These are phyloP conservation scores for Liasis olivaceus DNA, from an alignment of 2,797 vertebrate species.

Conservation along the genomic window DNA sequence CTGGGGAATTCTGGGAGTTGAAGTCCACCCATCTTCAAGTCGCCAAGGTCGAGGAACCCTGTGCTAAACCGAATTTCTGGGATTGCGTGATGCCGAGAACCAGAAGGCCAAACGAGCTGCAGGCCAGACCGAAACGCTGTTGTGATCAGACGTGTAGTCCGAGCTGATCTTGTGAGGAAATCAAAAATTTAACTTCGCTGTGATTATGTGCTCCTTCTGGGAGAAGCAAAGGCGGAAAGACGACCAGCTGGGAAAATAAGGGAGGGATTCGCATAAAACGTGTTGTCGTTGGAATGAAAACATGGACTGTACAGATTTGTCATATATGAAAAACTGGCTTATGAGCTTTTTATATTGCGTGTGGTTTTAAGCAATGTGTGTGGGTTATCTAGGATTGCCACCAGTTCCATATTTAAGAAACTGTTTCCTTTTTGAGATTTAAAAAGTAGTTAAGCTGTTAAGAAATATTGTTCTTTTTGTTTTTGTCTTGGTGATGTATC, in stretches of 20 bases:
- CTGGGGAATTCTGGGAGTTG: no score
- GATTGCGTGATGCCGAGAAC: not conserved
- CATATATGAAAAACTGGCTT: not conserved
- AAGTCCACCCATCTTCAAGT: no score
- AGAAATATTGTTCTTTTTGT: not conserved
- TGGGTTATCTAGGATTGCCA: not conserved
- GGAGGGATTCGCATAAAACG: not conserved
- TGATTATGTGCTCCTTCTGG: not conserved
- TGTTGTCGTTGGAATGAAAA: not conserved
- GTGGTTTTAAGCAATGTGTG: not conserved
- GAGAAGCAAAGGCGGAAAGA: not conserved
- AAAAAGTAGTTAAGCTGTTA: not conserved
- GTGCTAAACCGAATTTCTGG: not conserved
- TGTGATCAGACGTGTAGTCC: not conserved
- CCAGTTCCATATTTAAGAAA: not conserved
- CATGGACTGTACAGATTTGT: not conserved
- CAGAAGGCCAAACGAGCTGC: not conserved
- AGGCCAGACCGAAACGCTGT: not conserved
- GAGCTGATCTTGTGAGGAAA: not conserved
- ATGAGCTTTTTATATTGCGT: not conserved
- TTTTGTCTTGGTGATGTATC: not conserved
- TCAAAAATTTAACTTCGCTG: not conserved
- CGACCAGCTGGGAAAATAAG: not conserved
- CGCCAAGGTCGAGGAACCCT: no score
- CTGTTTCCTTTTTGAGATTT: not conserved